phyloP scores from a whole-genome alignment of 2,113 vertebrate species.

The Eublepharis macularius region DNA sequence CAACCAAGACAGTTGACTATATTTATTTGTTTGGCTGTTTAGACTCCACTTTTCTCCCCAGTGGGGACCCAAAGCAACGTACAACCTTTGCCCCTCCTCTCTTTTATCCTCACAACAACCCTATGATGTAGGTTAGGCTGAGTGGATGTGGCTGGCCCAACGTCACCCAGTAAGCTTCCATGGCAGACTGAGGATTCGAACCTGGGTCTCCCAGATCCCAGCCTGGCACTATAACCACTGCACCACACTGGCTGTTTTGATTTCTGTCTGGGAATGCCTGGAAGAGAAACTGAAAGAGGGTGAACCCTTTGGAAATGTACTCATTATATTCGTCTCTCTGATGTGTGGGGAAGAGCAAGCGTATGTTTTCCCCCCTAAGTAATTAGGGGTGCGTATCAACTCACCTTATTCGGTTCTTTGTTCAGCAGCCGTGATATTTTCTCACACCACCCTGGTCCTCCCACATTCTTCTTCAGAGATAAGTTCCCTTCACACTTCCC shows the following conservation, averaged over 20 bases:
- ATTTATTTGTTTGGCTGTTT: no score
- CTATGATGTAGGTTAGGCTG: no score
- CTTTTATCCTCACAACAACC: no score
- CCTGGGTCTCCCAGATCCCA: no score
- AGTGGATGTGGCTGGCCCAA: no score
- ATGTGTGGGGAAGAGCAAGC: not conserved
- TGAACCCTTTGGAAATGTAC: not conserved
- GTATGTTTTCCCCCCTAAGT: not conserved
- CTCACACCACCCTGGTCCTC: no score
- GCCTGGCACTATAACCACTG: no score
- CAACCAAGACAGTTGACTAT: slow-evolving; percentile 29
- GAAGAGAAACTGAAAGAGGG: not conserved
- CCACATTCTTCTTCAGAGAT: not conserved
- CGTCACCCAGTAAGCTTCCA: no score
- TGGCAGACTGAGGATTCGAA: no score
- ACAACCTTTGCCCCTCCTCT: no score
- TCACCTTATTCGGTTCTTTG: not conserved
- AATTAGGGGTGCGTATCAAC: not conserved
- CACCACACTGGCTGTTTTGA: not conserved
- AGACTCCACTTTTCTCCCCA: no score
- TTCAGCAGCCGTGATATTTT: not conserved
- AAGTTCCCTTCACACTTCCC: not conserved
- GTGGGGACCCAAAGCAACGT: no score
- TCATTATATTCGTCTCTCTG: not conserved
- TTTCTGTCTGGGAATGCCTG: not conserved